Conservation (phyloP, 2,797 vertebrate genomes). For the Anabacerthia variegaticeps region DNA sequence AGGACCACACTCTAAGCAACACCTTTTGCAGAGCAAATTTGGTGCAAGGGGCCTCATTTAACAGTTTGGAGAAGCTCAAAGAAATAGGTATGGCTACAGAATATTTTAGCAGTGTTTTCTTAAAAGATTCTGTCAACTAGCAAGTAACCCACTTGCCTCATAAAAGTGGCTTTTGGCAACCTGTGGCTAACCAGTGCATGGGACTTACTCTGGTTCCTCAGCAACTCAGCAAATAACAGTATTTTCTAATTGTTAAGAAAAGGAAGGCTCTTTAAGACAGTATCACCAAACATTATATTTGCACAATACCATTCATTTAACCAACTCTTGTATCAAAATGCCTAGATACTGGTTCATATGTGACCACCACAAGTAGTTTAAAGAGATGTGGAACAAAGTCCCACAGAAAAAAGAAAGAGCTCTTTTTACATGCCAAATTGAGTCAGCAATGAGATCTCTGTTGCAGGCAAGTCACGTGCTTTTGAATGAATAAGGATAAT, state of each 20-base stretch:
- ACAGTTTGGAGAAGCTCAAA: background rate
- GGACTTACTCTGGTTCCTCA: background rate
- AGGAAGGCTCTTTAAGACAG: background rate
- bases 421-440: background rate
- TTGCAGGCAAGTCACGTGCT: background rate
- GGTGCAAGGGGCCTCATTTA: background rate
- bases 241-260: background rate
- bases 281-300: background rate
- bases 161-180: background rate
- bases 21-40: background rate
- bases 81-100: background rate
- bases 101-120: background rate
- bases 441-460: slow-evolving; percentile 40
- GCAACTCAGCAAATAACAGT: background rate
- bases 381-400: slow-evolving; percentile 21
- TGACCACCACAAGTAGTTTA: background rate
- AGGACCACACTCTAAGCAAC: background rate
- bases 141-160: background rate
- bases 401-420: slow-evolving; percentile 1
- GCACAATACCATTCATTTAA: background rate
- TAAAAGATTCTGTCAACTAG: background rate
- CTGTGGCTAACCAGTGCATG: background rate
- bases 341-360: background rate
- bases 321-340: background rate
- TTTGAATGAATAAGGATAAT: slow-evolving; percentile 27